Conservation (phyloP, 1,140 invertebrate genomes). For the Cataglyphis hispanica region DNA sequence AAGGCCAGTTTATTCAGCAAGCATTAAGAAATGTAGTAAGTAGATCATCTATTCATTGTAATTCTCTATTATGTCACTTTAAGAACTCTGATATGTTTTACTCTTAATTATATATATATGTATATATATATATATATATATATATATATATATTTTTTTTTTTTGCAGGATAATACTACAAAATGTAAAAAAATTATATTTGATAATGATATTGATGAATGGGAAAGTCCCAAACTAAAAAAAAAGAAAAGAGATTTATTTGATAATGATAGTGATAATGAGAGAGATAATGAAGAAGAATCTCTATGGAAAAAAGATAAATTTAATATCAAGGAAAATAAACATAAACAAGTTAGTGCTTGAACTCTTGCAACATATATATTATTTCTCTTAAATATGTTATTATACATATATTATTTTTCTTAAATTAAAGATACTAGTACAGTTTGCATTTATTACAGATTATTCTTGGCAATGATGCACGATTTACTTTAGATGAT, state of each 20-base stretch:
- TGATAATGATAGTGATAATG: conserved; percentile 84
- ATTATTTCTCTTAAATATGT: neutral
- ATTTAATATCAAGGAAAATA: conserved; percentile 63
- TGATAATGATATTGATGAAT: conserved; percentile 83
- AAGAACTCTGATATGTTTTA: neutral
- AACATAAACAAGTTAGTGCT: conserved; percentile 53
- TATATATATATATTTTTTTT: neutral
- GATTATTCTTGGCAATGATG: conserved; percentile 86
- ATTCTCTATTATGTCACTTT: neutral
- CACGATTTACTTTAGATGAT: conserved; percentile 88
- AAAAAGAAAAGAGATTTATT: conserved; percentile 82
- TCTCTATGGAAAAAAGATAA: conserved; percentile 85
- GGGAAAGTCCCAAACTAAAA: conserved; percentile 67
- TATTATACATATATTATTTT: neutral
- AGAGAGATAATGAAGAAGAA: conserved; percentile 85
- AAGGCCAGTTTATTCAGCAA: conserved; percentile 87
- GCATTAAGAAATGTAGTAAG: conserved; percentile 87
- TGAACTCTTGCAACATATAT: too few species aligned
- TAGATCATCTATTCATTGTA: conserved; percentile 80
- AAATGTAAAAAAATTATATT: conserved; percentile 88
- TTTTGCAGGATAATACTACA: conserved; percentile 85
- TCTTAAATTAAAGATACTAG: neutral
- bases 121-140: too few species aligned
- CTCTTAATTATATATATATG: neutral
- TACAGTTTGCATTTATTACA: conserved; percentile 47